Evolutionary conservation across 2,888 invertebrate species (phyloP).

Genomic region (Eilema sororculum): DNA sequence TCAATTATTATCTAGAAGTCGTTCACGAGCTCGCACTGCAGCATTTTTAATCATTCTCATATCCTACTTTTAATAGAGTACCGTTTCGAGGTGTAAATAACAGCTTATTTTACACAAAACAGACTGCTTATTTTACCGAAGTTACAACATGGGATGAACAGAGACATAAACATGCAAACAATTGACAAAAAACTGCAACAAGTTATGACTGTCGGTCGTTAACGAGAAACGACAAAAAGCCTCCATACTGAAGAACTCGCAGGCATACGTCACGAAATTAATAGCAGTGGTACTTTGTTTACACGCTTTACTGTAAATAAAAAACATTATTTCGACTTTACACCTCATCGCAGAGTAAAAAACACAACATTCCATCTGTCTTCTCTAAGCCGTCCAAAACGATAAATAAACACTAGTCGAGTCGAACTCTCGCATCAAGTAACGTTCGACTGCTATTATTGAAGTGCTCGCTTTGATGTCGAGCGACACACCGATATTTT

Average conservation of each 20-base stretch:
- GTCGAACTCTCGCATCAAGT: slow-evolving; percentile 73
- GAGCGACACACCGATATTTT: slow-evolving; percentile 43
- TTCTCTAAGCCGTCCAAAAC: slow-evolving; percentile 84
- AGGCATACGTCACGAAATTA: slow-evolving; percentile 60
- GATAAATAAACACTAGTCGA: slow-evolving; percentile 85
- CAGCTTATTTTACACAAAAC: slow-evolving; percentile 37
- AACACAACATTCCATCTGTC: slow-evolving; percentile 84
- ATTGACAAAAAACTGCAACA: slow-evolving; percentile 37
- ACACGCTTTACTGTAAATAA: slow-evolving; percentile 69
- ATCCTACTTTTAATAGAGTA: slow-evolving; percentile 71
- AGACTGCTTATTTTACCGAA: slow-evolving; percentile 14
- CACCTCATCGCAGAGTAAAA: slow-evolving; percentile 78
- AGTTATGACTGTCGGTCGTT: slow-evolving; percentile 40
- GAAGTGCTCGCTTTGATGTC: slow-evolving; percentile 61
- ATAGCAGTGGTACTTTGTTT: slow-evolving; percentile 64
- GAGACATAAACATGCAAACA: slow-evolving; percentile 18
- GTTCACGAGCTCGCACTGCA: slow-evolving; percentile 73
- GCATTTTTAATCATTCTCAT: slow-evolving; percentile 79
- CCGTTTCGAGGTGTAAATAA: slow-evolving; percentile 57
- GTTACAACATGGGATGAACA: slow-evolving; percentile 12
- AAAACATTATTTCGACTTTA: slow-evolving; percentile 75
- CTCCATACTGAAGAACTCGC: slow-evolving; percentile 25
- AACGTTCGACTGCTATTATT: slow-evolving; percentile 64
- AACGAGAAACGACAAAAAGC: slow-evolving; percentile 43
- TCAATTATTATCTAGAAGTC: slow-evolving; percentile 86